Evolutionary conservation across 2,888 invertebrate genomes (phyloP), one percentile per base, ranked within the genome.

Genomic region (Megamerina dolium): DNA sequence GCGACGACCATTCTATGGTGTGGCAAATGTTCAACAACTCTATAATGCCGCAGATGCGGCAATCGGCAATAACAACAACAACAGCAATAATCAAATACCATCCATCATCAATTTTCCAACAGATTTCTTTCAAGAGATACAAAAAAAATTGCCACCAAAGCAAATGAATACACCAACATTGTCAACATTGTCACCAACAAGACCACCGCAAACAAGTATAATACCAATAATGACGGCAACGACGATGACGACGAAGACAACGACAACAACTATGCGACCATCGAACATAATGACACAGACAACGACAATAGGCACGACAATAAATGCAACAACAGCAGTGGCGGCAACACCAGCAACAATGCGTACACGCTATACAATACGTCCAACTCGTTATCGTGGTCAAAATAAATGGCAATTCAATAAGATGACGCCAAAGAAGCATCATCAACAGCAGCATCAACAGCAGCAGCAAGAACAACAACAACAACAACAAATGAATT

Each of bases 351-450:
- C 51, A 31, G 42, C 48, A 23, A 51, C 54, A 17, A 60, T 63
- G 26, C 70, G 68, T 41, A 63, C 64, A 27, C 73, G 72, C 41
- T 68, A 68, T 46, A 72, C 77, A 14, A 68, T 60, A 41, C 68
- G 74, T 51, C 72, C 75, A 5, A 55, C 63, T 41, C 73, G 73
- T 53, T 56, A 59, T 33, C 73, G 73, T 50, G 77, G 74, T 56
- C 73, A 72, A 56, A 65, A 69, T 33, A 74, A 65, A 43, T 72
- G 69, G 68, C 64, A 62, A 45, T 58, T 74, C 67, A 61, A 74
- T 66, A 43, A 75, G 74, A 55, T 72, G 72, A 51, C 56, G 33
- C 31, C 37, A 34, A 19, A 17, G 19, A 20, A 37, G 36, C 19
- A 37, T 37, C 20, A 48, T 20, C 32, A 29, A 19, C 19, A 32